Evolutionary conservation across 2,113 vertebrate genomes (phyloP).

Genomic region (Mobula hypostoma): DNA sequence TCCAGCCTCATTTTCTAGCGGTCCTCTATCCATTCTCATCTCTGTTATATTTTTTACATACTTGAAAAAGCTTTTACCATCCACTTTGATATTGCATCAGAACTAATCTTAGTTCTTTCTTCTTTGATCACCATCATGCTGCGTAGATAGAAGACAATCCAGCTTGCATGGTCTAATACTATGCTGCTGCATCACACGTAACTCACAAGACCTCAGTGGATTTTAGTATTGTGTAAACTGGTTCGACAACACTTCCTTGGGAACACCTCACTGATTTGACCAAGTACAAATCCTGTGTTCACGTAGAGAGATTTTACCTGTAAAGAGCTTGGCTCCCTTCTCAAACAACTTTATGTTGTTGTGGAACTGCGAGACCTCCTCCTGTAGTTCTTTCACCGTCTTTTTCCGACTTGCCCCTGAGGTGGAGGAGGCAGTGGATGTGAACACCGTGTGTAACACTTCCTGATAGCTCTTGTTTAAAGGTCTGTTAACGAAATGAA

Average conservation of each 20-base stretch:
- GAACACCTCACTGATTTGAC: neutral
- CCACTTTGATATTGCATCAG: too few species aligned
- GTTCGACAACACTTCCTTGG: neutral
- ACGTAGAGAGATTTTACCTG: conserved; percentile 58
- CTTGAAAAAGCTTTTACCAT: too few species aligned
- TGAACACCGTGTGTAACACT: conserved; percentile 73
- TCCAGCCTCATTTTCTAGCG: too few species aligned
- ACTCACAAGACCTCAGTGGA: neutral
- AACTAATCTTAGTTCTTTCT: neutral
- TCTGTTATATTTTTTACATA: too few species aligned
- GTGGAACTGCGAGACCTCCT: conserved; percentile 83
- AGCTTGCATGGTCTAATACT: neutral
- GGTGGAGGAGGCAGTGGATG: conserved; percentile 67
- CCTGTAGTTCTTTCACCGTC: conserved; percentile 86
- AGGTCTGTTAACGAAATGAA: conserved; percentile 58
- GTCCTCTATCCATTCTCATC: too few species aligned
- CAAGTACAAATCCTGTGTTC: neutral
- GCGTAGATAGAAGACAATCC: neutral
- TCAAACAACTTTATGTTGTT: conserved; percentile 87
- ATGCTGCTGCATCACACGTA: neutral
- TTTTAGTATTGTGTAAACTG: neutral
- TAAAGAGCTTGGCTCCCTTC: conserved; percentile 78
- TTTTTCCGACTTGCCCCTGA: conserved; percentile 74
- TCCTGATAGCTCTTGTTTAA: conserved; percentile 81
- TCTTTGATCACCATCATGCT: neutral